Percentiles rank a stretch among this genome's conserved stretches.
Conservation (phyloP, 2,797 vertebrate species). For the Pangasius sanitwongsei region DNA sequence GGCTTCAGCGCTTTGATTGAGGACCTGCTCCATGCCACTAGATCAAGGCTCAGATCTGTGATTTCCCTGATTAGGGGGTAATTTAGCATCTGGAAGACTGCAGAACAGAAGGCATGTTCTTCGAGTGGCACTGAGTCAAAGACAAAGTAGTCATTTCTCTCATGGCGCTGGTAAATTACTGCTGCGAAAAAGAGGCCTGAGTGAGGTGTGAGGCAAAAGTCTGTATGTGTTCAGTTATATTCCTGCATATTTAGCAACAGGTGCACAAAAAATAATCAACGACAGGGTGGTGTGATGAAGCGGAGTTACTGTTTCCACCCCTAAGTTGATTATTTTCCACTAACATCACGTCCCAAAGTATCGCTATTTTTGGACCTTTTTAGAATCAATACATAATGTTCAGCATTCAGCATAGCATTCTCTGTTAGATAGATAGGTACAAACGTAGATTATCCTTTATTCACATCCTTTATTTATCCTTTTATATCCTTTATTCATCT, state of each 20-base stretch:
- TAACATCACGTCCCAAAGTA: background rate
- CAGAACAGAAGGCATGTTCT: constrained; percentile 42
- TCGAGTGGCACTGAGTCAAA: constrained; percentile 4
- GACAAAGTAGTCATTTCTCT: constrained; percentile 26
- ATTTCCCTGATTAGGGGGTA: constrained; percentile 59
- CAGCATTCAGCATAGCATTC: background rate
- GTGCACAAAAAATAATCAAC: background rate
- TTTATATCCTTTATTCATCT: background rate
- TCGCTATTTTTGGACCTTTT: background rate
- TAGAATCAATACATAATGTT: background rate
- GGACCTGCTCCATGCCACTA: constrained; percentile 47
- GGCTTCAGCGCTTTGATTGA: constrained; percentile 51
- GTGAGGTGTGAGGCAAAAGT: background rate
- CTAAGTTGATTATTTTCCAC: background rate
- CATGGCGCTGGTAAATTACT: background rate
- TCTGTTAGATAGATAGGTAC: background rate
- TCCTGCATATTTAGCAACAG: background rate
- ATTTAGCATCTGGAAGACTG: constrained; percentile 57
- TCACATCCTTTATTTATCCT: background rate
- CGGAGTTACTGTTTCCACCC: background rate
- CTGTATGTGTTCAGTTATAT: background rate
- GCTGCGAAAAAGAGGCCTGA: background rate
- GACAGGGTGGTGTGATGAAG: background rate
- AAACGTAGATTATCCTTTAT: background rate
- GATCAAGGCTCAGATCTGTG: constrained; percentile 50